Conservation (phyloP, 2,888 invertebrate genomes). For the Stictocephala bisonia region DNA sequence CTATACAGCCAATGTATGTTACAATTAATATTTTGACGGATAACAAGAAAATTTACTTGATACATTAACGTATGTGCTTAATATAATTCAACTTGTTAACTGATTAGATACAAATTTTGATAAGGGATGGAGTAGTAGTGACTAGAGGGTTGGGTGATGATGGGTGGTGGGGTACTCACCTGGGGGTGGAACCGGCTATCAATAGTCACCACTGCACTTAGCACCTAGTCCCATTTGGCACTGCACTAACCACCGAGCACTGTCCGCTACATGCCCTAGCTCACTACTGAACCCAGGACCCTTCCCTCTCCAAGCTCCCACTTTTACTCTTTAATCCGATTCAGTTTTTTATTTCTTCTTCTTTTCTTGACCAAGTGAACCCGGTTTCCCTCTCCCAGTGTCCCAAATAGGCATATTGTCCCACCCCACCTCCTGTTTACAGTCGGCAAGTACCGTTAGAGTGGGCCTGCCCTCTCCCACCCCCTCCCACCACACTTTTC, state of each 20-base stretch:
- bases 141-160: too few species aligned
- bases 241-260: conserved; percentile 2
- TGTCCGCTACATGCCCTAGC: conserved; percentile 29
- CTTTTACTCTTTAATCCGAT: conserved; percentile 50
- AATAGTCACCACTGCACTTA: conserved; percentile 36
- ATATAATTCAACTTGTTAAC: too few species aligned
- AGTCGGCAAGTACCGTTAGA: conserved; percentile 45
- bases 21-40: too few species aligned
- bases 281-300: conserved; percentile 34
- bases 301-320: conserved; percentile 42
- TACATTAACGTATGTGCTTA: too few species aligned
- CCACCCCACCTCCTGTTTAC: conserved; percentile 34
- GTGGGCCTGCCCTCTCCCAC: conserved; percentile 6
- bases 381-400: conserved; percentile 35
- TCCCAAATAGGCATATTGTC: conserved; percentile 47
- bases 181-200: conserved; percentile 22
- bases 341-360: conserved; percentile 48
- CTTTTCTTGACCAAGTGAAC: conserved; percentile 47
- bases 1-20: too few species aligned
- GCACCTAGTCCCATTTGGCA: conserved; percentile 28
- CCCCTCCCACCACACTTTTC: conserved; percentile 42
- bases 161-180: conserved; percentile 4
- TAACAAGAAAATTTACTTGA: too few species aligned
- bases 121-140: too few species aligned
- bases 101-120: too few species aligned